Evolutionary conservation across 1,140 invertebrate genomes (phyloP).

Genomic region (Neodiprion pinetum): DNA sequence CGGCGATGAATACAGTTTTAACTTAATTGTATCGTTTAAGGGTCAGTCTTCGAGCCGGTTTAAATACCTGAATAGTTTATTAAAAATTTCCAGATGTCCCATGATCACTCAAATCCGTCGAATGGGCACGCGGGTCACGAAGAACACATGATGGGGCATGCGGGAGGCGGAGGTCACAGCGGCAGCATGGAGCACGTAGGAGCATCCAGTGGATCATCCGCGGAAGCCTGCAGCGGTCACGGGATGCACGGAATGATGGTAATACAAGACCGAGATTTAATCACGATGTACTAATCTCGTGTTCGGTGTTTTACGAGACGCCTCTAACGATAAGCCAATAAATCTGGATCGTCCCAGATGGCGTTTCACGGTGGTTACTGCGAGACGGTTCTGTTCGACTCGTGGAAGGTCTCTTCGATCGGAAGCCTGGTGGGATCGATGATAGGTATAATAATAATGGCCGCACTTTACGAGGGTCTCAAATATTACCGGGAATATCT

Average conservation of each 20-base stretch:
- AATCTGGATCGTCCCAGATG: constrained; percentile 60
- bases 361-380: constrained; percentile 81
- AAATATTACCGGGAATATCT: constrained; percentile 90
- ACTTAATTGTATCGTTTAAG: neutral
- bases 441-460: constrained; percentile 85
- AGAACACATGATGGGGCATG: constrained; percentile 28
- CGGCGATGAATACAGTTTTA: neutral
- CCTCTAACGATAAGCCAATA: neutral
- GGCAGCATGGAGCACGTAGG: constrained; percentile 30
- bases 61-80: neutral
- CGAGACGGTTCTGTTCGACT: constrained; percentile 79
- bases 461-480: constrained; percentile 87
- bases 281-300: constrained; percentile 12
- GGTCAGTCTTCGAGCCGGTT: neutral
- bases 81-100: constrained; percentile 35
- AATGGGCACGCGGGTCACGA: constrained; percentile 17
- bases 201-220: constrained; percentile 17
- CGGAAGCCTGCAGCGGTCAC: constrained; percentile 15
- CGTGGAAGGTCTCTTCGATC: constrained; percentile 77
- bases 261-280: constrained; percentile 11
- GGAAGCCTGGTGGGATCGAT: constrained; percentile 82
- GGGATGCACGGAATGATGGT: constrained; percentile 54
- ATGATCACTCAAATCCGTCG: constrained; percentile 34
- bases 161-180: constrained; percentile 26
- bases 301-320: constrained; percentile 1